Conservation (phyloP, 2,113 vertebrate genomes). For the Elephas maximus region DNA sequence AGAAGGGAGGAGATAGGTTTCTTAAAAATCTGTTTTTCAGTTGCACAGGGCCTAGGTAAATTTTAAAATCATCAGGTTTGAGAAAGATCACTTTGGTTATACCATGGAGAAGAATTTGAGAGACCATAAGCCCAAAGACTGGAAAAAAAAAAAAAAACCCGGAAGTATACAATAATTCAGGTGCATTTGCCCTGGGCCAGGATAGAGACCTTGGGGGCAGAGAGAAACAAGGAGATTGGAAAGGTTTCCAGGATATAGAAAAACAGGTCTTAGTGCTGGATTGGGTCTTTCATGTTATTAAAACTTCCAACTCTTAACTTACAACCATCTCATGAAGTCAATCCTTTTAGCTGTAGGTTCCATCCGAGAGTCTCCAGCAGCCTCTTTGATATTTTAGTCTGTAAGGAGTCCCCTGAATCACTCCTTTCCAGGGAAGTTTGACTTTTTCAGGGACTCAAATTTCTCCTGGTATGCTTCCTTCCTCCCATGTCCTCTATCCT, state of each 20-base stretch:
- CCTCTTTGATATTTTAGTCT: background rate
- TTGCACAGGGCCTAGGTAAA: background rate
- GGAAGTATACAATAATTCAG: background rate
- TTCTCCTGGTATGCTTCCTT: background rate
- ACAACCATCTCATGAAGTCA: background rate
- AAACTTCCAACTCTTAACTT: background rate
- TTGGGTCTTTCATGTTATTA: background rate
- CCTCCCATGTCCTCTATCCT: background rate
- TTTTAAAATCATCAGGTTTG: background rate
- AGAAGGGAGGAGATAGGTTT: background rate
- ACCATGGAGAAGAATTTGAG: background rate
- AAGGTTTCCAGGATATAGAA: background rate
- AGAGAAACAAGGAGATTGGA: background rate
- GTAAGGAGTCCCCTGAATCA: background rate
- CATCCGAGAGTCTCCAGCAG: background rate
- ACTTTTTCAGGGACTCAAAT: background rate
- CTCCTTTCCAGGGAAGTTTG: background rate
- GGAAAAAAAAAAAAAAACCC: background rate
- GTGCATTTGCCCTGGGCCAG: background rate
- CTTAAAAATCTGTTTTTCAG: background rate
- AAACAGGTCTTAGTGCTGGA: background rate
- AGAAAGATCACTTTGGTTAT: background rate
- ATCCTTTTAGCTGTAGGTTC: background rate
- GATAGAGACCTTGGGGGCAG: background rate
- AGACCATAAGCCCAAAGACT: too few species aligned